A percentile compares a stretch with the other conserved stretches of the same genome.
Evolutionary conservation across 2,888 invertebrate genomes (phyloP).

Genomic region (Spisula solida): DNA sequence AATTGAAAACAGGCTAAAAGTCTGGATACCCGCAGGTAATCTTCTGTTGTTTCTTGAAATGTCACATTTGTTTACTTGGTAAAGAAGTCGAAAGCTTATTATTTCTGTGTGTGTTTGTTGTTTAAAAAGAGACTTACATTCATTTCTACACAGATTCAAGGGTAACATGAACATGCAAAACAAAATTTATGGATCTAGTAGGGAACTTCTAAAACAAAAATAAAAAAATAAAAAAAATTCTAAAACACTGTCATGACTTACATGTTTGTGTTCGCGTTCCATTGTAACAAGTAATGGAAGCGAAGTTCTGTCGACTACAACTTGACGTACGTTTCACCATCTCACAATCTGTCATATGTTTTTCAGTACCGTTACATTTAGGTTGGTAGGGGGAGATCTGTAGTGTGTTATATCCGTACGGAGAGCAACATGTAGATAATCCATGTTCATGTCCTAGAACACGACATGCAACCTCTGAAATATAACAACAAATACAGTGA

Average conservation of each 20-base stretch:
- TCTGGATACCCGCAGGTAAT: too few species aligned
- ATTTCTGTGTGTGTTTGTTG: too few species aligned
- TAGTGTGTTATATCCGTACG: constrained; percentile 77
- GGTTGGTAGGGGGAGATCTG: constrained; percentile 50
- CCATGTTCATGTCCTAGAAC: constrained; percentile 79
- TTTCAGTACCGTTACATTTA: constrained; percentile 78
- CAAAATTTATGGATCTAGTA: too few species aligned
- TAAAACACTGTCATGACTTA: constrained; percentile 29
- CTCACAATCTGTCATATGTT: constrained; percentile 75
- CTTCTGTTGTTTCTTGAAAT: too few species aligned
- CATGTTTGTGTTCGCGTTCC: constrained; percentile 69
- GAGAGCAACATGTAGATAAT: constrained; percentile 78
- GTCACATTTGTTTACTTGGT: too few species aligned
- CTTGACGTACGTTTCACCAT: constrained; percentile 38
- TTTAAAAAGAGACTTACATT: too few species aligned
- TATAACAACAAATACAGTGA: constrained; percentile 51
- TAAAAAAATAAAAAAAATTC: too few species aligned
- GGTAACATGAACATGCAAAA: too few species aligned
- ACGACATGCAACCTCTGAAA: constrained; percentile 79
- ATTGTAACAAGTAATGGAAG: constrained; percentile 82
- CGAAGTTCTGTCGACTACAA: constrained; percentile 76
- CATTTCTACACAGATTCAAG: too few species aligned
- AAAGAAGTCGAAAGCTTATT: too few species aligned
- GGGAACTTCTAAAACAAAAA: too few species aligned
- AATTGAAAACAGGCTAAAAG: too few species aligned